A percentile compares a stretch with the other conserved stretches of the same genome.
These are phyloP conservation scores for Ennomos erosarius DNA, from an alignment of 2,888 invertebrate genomes.

Conservation along the genomic window DNA sequence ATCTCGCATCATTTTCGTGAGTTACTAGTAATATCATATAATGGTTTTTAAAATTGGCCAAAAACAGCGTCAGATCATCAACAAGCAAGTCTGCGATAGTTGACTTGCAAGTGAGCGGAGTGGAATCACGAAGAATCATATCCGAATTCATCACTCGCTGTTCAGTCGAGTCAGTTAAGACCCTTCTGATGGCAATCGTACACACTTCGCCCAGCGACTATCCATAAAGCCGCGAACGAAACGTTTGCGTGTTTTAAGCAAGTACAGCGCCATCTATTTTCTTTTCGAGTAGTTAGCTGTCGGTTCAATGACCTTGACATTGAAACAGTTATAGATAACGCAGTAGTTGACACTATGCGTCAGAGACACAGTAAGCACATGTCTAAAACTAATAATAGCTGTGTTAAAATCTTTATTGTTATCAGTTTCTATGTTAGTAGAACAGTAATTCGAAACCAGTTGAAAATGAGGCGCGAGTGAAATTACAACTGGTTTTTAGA, in stretches of 20 bases:
- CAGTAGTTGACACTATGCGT: not conserved
- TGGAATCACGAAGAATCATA: conserved; percentile 69
- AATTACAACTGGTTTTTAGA: conserved; percentile 40
- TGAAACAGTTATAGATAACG: conserved; percentile 51
- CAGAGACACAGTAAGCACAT: conserved; percentile 15
- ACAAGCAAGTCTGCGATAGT: conserved; percentile 72
- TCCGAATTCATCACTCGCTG: conserved; percentile 79
- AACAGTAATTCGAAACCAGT: conserved; percentile 33
- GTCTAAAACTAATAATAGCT: conserved; percentile 22
- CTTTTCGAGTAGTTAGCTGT: conserved; percentile 26
- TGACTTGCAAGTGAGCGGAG: conserved; percentile 68
- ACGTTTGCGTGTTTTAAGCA: conserved; percentile 47
- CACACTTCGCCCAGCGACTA: not conserved
- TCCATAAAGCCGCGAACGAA: conserved; percentile 28
- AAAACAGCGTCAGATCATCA: conserved; percentile 76
- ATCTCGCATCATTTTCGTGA: too few relatives aligned
- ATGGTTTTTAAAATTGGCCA: conserved; percentile 47
- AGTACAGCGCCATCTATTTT: conserved; percentile 51
- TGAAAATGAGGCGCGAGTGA: conserved; percentile 44
- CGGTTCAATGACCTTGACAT: conserved; percentile 55
- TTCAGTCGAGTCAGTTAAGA: conserved; percentile 85
- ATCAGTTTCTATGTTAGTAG: conserved; percentile 44
- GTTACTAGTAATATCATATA: too few relatives aligned
- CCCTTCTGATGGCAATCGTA: conserved; percentile 62
- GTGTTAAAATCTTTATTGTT: conserved; percentile 12